These are phyloP conservation scores for Lymantria dispar DNA, from an alignment of 2,888 invertebrate genomes.

Conservation along the genomic window DNA sequence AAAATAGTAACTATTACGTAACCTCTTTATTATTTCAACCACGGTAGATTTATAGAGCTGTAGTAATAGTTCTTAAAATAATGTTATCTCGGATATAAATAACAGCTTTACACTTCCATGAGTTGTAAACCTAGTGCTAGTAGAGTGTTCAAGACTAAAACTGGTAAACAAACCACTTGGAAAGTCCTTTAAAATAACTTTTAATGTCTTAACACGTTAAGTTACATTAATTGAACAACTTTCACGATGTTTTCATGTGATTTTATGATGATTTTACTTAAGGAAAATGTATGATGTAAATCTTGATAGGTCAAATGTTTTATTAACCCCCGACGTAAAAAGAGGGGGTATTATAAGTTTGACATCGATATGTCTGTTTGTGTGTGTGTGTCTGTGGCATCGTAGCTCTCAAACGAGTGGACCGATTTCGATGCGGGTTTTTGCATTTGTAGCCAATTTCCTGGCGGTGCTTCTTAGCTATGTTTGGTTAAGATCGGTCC, in stretches of 20 bases:
- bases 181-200: constrained; percentile 15
- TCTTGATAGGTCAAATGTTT: neutral
- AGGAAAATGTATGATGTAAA: neutral
- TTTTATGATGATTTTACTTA: constrained; percentile 3
- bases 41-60: neutral
- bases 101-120: neutral
- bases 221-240: constrained; percentile 7
- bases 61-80: neutral
- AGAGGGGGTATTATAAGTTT: too few species aligned
- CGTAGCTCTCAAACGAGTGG: too few species aligned
- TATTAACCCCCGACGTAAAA: too few species aligned
- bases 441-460: too few species aligned
- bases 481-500: too few species aligned
- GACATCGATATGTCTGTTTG: too few species aligned
- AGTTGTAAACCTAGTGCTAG: constrained; percentile 2
- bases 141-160: constrained; percentile 7
- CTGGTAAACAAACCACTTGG: constrained; percentile 9
- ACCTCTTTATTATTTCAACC: neutral
- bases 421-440: too few species aligned
- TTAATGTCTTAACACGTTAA: constrained; percentile 5
- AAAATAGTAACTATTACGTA: neutral
- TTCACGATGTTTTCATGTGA: neutral
- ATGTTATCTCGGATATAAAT: constrained; percentile 2
- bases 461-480: too few species aligned
- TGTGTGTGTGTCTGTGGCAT: too few species aligned